A percentile compares a stretch with the other conserved stretches of the same genome.
Evolutionary conservation across 2,113 vertebrate species (phyloP).

Genomic region (Spea bombifrons): DNA sequence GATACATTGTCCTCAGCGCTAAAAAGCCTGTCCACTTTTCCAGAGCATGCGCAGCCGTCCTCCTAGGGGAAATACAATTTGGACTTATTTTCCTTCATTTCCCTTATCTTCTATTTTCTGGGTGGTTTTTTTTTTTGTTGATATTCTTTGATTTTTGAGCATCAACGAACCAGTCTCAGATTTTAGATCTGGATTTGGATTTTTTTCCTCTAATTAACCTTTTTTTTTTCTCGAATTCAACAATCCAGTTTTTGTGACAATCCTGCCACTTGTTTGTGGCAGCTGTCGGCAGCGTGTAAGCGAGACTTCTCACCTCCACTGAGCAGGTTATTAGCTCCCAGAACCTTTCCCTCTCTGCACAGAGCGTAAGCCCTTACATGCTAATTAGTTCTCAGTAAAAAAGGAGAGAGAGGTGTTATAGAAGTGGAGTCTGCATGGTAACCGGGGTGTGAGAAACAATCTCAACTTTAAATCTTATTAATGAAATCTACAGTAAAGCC

Average conservation of each 20-base stretch:
- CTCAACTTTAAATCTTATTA: slow-evolving; percentile 23
- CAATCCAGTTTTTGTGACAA: slow-evolving; percentile 3
- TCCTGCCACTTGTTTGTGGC: background rate
- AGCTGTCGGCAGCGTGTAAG: slow-evolving; percentile 14
- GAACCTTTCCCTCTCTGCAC: slow-evolving; percentile 32
- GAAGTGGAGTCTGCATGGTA: slow-evolving; percentile 9
- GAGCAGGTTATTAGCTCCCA: slow-evolving; percentile 33
- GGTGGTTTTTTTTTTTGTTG: too few species aligned
- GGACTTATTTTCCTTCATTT: too few species aligned
- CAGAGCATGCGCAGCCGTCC: too few species aligned
- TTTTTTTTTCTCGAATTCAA: background rate
- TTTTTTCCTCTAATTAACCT: background rate
- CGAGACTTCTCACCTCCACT: slow-evolving; percentile 38
- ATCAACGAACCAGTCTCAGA: too few species aligned
- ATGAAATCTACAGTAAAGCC: slow-evolving; percentile 24
- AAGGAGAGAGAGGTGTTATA: slow-evolving; percentile 22
- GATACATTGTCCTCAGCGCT: too few species aligned
- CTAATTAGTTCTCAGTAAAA: slow-evolving; percentile 43
- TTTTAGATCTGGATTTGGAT: too few species aligned
- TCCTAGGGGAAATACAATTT: too few species aligned
- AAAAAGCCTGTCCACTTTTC: too few species aligned
- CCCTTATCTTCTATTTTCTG: too few species aligned
- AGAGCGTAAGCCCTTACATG: slow-evolving; percentile 25
- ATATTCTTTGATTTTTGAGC: too few species aligned
- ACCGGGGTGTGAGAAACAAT: slow-evolving; percentile 35